Evolutionary conservation across 2,113 vertebrate species (phyloP).

Genomic region (Alligator sinensis): DNA sequence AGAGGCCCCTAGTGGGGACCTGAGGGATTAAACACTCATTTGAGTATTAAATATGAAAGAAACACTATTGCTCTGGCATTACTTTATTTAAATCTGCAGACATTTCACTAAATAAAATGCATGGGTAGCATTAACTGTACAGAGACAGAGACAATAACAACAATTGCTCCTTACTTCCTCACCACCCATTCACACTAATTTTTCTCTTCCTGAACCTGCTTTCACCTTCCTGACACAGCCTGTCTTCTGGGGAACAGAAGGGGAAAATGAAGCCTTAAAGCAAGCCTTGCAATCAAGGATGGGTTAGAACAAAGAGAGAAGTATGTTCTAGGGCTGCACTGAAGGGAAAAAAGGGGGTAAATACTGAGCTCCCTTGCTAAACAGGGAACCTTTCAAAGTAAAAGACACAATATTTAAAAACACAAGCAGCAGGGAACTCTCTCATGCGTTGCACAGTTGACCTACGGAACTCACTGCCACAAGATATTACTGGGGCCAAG

Average conservation of each 20-base stretch:
- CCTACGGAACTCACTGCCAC: background rate
- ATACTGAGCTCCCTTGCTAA: background rate
- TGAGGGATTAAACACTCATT: background rate
- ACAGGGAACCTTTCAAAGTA: background rate
- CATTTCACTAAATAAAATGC: background rate
- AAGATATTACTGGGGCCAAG: background rate
- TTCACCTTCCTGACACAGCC: background rate
- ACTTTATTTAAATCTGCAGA: background rate
- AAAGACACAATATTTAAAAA: background rate
- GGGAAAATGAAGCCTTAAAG: background rate
- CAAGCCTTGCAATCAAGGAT: background rate
- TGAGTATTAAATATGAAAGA: background rate
- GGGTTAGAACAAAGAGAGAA: background rate
- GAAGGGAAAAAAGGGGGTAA: background rate
- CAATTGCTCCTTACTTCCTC: background rate
- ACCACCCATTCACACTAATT: background rate
- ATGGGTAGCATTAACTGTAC: background rate
- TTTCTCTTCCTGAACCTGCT: background rate
- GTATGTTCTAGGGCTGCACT: background rate
- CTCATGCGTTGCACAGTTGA: background rate
- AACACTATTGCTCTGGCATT: background rate
- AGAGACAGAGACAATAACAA: background rate
- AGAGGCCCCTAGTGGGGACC: background rate
- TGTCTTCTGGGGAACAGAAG: background rate
- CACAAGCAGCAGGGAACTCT: background rate